phyloP scores from a whole-genome alignment of 2,888 invertebrate genomes.

The Lasioglossum villosulum region DNA sequence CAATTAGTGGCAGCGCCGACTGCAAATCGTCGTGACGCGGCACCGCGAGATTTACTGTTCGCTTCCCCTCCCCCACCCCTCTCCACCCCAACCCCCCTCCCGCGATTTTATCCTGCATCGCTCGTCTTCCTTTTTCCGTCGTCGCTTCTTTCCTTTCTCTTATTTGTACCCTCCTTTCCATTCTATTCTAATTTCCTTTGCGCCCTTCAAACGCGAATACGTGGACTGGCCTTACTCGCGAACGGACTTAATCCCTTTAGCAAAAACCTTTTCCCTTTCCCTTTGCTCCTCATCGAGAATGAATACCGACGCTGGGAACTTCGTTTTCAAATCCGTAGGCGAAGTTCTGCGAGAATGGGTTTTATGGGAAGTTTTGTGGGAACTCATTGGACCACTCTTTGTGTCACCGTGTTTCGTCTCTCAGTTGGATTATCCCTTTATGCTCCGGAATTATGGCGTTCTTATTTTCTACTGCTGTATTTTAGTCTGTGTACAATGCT shows the following conservation, averaged over 20 bases:
- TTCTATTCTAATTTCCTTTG: conserved; percentile 50
- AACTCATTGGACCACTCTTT: neutral
- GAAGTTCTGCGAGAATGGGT: neutral
- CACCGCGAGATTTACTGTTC: conserved; percentile 62
- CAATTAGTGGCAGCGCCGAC: conserved; percentile 69
- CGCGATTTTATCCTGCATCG: conserved; percentile 32
- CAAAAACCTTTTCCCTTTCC: neutral
- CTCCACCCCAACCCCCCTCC: no score
- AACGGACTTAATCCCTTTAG: conserved; percentile 38
- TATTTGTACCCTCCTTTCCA: conserved; percentile 30
- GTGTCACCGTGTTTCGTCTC: neutral
- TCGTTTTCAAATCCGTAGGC: neutral
- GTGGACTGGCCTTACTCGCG: conserved; percentile 19
- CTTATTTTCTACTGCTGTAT: neutral
- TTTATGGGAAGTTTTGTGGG: neutral
- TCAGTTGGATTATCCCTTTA: neutral
- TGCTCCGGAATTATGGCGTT: neutral
- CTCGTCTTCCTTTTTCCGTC: conserved; percentile 14
- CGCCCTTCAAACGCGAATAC: conserved; percentile 31
- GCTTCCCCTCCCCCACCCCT: neutral
- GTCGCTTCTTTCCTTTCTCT: conserved; percentile 33
- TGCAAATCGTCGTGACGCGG: conserved; percentile 73
- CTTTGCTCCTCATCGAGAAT: neutral
- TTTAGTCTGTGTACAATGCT: neutral
- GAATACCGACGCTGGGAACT: neutral